These are phyloP conservation scores for Neoaliturus tenellus DNA, from an alignment of 2,888 invertebrate species.

Conservation along the genomic window DNA sequence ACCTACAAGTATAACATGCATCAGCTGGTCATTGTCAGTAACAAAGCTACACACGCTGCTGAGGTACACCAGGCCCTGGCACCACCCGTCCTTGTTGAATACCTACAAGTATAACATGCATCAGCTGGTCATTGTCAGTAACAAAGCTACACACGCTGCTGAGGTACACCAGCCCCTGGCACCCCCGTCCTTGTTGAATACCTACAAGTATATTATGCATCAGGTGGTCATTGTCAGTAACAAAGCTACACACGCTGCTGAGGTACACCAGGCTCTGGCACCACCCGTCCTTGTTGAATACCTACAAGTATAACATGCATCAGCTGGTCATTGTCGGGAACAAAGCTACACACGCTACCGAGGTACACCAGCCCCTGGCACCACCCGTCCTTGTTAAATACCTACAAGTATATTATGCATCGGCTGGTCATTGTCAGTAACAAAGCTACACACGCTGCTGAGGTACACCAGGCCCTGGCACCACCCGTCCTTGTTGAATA, in stretches of 20 bases:
- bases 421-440: too few species aligned
- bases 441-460: slow-evolving; percentile 77
- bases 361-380: slow-evolving; percentile 76
- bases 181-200: slow-evolving; percentile 77
- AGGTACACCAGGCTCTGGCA: slow-evolving; percentile 76
- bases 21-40: too few species aligned
- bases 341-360: slow-evolving; percentile 77
- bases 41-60: slow-evolving; percentile 78
- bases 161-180: slow-evolving; percentile 75
- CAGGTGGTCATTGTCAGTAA: too few species aligned
- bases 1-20: too few species aligned
- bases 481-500: slow-evolving; percentile 76
- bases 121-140: too few species aligned
- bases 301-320: too few species aligned
- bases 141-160: slow-evolving; percentile 78
- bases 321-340: too few species aligned
- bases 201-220: too few species aligned
- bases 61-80: slow-evolving; percentile 75
- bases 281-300: slow-evolving; percentile 76
- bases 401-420: too few species aligned
- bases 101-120: too few species aligned
- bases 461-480: slow-evolving; percentile 76
- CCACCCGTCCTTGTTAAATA: slow-evolving; percentile 76
- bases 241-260: slow-evolving; percentile 77
- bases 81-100: slow-evolving; percentile 77